phyloP scores from a whole-genome alignment of 2,888 invertebrate genomes.

The Clitarchus hookeri region DNA sequence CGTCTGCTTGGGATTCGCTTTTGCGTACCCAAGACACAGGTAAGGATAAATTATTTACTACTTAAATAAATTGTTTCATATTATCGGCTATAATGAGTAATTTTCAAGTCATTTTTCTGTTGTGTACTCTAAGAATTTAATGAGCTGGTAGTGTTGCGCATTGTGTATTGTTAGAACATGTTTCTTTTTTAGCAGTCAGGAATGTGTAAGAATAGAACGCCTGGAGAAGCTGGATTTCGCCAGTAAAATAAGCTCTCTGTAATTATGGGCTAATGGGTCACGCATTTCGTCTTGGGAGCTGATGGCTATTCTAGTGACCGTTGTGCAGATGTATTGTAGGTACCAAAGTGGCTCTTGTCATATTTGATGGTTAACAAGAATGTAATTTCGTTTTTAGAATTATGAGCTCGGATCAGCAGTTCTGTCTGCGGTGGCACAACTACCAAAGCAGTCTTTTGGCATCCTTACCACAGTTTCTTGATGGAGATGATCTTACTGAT shows the following conservation, averaged over 20 bases:
- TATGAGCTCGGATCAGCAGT: slow-evolving; percentile 64
- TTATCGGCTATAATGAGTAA: not conserved
- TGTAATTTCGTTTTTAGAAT: slow-evolving; percentile 15
- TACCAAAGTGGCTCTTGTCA: not conserved
- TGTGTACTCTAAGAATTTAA: not conserved
- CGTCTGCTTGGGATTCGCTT: slow-evolving; percentile 20
- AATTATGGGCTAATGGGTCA: slow-evolving; percentile 14
- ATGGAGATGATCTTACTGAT: slow-evolving; percentile 81
- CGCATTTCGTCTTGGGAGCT: not conserved
- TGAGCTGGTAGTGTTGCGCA: slow-evolving; percentile 11
- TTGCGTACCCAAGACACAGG: not conserved
- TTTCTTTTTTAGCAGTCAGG: slow-evolving; percentile 32
- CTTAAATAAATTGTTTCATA: not conserved
- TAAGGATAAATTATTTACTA: not conserved
- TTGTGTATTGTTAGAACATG: slow-evolving; percentile 20
- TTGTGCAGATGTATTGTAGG: not conserved
- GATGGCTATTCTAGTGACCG: not conserved
- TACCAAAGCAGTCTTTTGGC: slow-evolving; percentile 76
- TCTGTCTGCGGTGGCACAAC: slow-evolving; percentile 86
- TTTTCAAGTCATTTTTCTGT: not conserved
- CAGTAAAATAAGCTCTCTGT: slow-evolving; percentile 25
- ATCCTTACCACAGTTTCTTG: slow-evolving; percentile 76
- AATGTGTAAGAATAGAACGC: slow-evolving; percentile 36
- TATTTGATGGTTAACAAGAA: not conserved
- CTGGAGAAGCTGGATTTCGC: slow-evolving; percentile 33